Evolutionary conservation across 1,140 invertebrate species (phyloP), one percentile per base, ranked within the genome.

Genomic region (Apis laboriosa): DNA sequence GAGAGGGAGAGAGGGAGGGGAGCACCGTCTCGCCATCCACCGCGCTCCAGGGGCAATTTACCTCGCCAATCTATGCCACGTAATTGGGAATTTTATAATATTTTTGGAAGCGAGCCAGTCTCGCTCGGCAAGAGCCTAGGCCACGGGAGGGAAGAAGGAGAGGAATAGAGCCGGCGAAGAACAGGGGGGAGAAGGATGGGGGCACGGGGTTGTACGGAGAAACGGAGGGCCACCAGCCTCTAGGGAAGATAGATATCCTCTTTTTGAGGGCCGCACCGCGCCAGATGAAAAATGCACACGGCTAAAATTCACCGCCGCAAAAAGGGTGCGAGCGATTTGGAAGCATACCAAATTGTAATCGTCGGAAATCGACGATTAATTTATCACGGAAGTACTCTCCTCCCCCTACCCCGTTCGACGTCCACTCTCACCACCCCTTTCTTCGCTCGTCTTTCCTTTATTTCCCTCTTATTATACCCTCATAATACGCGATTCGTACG

Each of bases 21-120:
- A 84, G 78, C 77, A 84, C 78, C 85, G 86, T 87, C 86, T 88
- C 80, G 86, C 85, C 88, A 75, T 80, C 70, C 88, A 72, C 72
- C 83, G 76, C 76, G 90, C 90, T 90, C 84, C 90, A 86, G 89
- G 91, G 89, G 91, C 92, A 93, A 93, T 93, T 93, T 92, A 92
- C 91, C 91, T 92, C 89, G 88, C 89, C 92, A 93, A 93, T 92
- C 90, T 91, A 92, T 92, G 90, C 92, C 89, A 85, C 91, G 92
- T 93, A 92, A 93, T 93, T 93, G 92, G 91, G 90, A 93, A 93
- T 93, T 93, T 93, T 92, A 92, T 92, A 93, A 93, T 93, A 93
- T 93, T 93, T 93, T 93, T 93, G 92, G 92, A 93, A 91, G 89
- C 89, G 88, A 91, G 93, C 92, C 92, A 93, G 91, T 92, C 89